A percentile compares a stretch with the other conserved stretches of the same genome.
phyloP scores from a whole-genome alignment of 92 coral and sea anemone genomes.

The Zoanthus sansibaricus region DNA sequence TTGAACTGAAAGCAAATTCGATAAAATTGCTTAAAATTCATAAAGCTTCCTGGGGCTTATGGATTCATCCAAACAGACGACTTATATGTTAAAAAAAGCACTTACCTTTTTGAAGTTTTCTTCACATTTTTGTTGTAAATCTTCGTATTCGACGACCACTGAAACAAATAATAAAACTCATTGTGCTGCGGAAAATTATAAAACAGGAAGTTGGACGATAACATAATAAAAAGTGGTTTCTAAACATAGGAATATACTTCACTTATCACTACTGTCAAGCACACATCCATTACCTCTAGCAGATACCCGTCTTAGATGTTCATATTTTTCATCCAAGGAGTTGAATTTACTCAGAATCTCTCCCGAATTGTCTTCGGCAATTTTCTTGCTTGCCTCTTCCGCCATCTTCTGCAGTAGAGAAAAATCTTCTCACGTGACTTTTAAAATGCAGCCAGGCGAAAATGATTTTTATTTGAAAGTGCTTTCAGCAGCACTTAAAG shows the following conservation, averaged over 20 bases:
- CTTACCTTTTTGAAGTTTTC: constrained; percentile 90
- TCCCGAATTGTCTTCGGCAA: constrained; percentile 40
- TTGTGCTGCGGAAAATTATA: not conserved
- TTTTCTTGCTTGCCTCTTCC: not conserved
- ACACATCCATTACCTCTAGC: constrained; percentile 64
- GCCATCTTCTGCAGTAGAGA: not conserved
- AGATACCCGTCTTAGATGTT: constrained; percentile 71
- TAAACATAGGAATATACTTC: not conserved
- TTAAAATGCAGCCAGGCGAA: not conserved
- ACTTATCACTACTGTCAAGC: not conserved
- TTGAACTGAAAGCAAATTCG: constrained; percentile 69
- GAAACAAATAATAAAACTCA: not conserved
- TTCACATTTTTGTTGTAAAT: constrained; percentile 77
- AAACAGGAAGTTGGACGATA: constrained; percentile 7
- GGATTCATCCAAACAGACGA: not conserved
- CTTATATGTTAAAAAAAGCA: not conserved
- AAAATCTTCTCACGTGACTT: not conserved
- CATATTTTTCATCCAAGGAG: constrained; percentile 68
- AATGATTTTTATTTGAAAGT: not conserved
- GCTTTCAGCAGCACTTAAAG: not conserved
- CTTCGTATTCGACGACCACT: constrained; percentile 93
- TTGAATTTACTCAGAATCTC: constrained; percentile 52
- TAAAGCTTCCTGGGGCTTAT: not conserved
- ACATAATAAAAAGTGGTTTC: too few relatives aligned
- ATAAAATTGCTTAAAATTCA: not conserved